phyloP scores from a whole-genome alignment of 1,140 invertebrate species.

The Ostrea denselamellosa region DNA sequence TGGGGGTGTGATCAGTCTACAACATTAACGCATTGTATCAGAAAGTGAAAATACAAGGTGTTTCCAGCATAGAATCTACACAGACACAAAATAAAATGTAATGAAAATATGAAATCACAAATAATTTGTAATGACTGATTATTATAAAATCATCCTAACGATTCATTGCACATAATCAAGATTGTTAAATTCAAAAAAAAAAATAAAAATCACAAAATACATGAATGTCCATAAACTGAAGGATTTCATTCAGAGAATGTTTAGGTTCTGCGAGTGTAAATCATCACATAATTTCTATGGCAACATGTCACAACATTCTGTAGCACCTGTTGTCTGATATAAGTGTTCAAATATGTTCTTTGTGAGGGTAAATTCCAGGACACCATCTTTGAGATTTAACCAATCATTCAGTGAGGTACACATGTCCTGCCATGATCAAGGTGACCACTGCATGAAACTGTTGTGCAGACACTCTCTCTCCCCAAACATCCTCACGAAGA shows the following conservation, averaged over 20 bases:
- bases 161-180: slow-evolving; percentile 35
- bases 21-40: not conserved
- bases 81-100: not conserved
- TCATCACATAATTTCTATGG: slow-evolving; percentile 25
- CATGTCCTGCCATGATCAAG: not conserved
- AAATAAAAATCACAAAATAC: slow-evolving; percentile 14
- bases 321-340: slow-evolving; percentile 39
- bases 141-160: not conserved
- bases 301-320: slow-evolving; percentile 35
- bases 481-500: not conserved
- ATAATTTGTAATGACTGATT: not conserved
- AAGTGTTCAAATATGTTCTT: not conserved
- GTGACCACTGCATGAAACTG: not conserved
- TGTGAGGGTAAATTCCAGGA: not conserved
- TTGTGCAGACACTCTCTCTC: not conserved
- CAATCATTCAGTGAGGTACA: not conserved
- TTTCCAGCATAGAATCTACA: not conserved
- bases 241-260: slow-evolving; percentile 36
- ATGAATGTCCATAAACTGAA: slow-evolving; percentile 13
- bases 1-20: not conserved
- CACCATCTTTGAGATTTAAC: not conserved
- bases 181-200: slow-evolving; percentile 2
- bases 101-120: slow-evolving; percentile 26
- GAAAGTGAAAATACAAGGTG: not conserved
- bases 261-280: slow-evolving; percentile 1